These are phyloP conservation scores for Aplysina aerophoba DNA, from an alignment of 37 sponge, comb jelly and placozoan species.

Conservation along the genomic window DNA sequence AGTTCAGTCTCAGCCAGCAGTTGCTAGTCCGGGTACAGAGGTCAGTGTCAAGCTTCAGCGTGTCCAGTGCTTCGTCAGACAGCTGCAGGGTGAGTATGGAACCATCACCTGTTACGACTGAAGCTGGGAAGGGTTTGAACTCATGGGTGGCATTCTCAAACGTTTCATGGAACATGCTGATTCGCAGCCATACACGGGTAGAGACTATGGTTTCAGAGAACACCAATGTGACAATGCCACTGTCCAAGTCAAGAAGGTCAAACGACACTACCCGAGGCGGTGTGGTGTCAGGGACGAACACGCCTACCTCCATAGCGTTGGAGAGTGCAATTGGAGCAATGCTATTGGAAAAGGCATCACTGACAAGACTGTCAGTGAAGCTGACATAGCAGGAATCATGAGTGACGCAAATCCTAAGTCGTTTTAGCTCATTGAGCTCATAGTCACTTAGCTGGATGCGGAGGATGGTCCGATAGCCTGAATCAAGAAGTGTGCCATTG, in stretches of 20 bases:
- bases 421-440: constrained; percentile 85
- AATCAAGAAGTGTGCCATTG: constrained; percentile 25
- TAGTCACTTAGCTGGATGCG: constrained; percentile 43
- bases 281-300: constrained; percentile 56
- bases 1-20: constrained; percentile 77
- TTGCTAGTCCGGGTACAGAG: constrained; percentile 64
- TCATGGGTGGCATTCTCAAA: constrained; percentile 53
- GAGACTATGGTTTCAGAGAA: constrained; percentile 76
- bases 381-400: constrained; percentile 29
- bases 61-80: constrained; percentile 56
- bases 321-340: constrained; percentile 11
- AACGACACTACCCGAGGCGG: constrained; percentile 50
- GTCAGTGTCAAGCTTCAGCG: constrained; percentile 72
- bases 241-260: constrained; percentile 61
- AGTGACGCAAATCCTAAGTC: constrained; percentile 50
- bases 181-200: constrained; percentile 29
- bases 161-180: constrained; percentile 41
- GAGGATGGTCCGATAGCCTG: constrained; percentile 36
- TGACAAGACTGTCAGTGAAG: constrained; percentile 18
- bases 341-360: constrained; percentile 37
- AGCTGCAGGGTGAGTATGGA: constrained; percentile 48
- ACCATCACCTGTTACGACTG: constrained; percentile 47
- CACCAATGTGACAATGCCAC: constrained; percentile 66
- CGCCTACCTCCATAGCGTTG: constrained; percentile 25
- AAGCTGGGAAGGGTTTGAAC: constrained; percentile 34